Base-by-base conservation (phyloP, 2,113 vertebrate genomes). In the Elaphurus davidianus region DNA sequence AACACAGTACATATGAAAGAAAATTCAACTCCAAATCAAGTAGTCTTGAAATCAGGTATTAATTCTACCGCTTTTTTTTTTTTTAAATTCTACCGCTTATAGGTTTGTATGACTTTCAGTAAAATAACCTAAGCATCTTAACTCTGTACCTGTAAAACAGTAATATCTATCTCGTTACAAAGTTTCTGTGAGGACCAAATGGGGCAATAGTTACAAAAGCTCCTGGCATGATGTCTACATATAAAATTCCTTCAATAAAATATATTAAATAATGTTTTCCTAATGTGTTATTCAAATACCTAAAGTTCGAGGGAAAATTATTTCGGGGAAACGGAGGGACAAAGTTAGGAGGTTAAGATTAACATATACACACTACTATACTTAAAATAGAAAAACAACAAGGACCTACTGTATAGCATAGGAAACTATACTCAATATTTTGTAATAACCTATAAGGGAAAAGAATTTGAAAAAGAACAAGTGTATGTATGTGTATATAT, bases 21-120 rank as follows among this genome's bases (percentile, higher is more conserved):
- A 83, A 45, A 94, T 71, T 95, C 54, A 86, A 92, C 16, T 60
- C 57, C 43, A 83, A 94, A 94, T 94, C 81, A 93, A 89, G 10
- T 13, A 94, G 43, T 50, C 36, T n/a, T 74, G 52, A 30, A 40
- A 85, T 91, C 5, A 88, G 45, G 52, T 60, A 88, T 84, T n/a
- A 25, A 76, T n/a, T 94, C 64, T 92, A 74, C 5, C 23, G 7
- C 9, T 81, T 33, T 50, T 50, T 50, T 50, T 47, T 47, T 47
- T 84, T n/a, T n/a, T n/a, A 28, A 25, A 76, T 40, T 94, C 64
- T 92, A 62, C 5, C 23, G 5, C 5, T 85, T 36, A 54, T 19
- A 94, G 30, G 52, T 92, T 27, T 85, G 30, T 79, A 79, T 52
- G 50, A 15, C 23, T 89, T 94, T n/a, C 6, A n/a, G 43, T 52